Evolutionary conservation across 2,797 vertebrate species (phyloP), one percentile per base, ranked within the genome.

Genomic region (Myiotriccus ornatus): DNA sequence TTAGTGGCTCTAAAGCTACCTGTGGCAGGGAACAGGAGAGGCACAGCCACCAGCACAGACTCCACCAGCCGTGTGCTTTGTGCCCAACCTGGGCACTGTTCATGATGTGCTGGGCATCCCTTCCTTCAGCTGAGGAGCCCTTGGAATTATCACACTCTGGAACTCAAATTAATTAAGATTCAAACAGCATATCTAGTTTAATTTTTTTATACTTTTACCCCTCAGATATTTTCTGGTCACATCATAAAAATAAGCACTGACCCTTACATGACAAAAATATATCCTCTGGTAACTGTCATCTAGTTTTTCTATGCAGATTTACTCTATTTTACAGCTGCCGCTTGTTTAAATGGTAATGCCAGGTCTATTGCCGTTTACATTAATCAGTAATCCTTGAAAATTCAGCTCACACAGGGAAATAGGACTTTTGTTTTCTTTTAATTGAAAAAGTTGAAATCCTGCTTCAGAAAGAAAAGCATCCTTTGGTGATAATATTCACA

Each of bases 61-160:
- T 49, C 46, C n/a, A 7, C 8, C 63, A 37, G 16, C 20, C 1
- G 0, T 14, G 46, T 20, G 59, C 39, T 74, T 77, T 53, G 32
- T 1, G 41, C 18, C 4, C 2, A 67, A 39, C 35, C 63, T 69
- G 37, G 35, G 5, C 1, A 5, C 2, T n/a, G 1, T 12, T 27
- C 27, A 11, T 1, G 43, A 6, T 46, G 39, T 25, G 22, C 23
- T 50, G 23, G 30, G 9, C 18, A 20, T 8, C 22, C 18, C 47
- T 53, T 34, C 30, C 81, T 76, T 59, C 67, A 20, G 3, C 1
- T 55, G 46, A 1, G 2, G 27, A 75, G 19, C 17, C 71, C 34
- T 6, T 10, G 39, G n/a, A 83, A 28, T 10, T 9, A 3, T 32
- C 20, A 10, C 2, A 2, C 7, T 16, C 49, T 55, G 30, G 22